Evolutionary conservation across 2,797 vertebrate genomes (phyloP).

Genomic region (Paratrypauchen microcephalus): DNA sequence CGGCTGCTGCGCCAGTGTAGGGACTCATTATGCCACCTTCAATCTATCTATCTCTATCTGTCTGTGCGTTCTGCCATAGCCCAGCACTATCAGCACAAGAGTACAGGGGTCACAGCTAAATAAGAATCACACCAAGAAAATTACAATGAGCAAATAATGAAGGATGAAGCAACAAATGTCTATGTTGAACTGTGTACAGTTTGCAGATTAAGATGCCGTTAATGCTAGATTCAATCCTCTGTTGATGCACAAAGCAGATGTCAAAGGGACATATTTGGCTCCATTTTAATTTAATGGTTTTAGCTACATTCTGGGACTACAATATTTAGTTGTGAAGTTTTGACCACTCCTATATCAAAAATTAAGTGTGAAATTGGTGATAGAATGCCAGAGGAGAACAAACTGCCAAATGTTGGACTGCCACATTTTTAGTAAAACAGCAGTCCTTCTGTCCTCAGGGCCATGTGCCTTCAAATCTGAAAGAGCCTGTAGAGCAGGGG

Average conservation of each 20-base stretch:
- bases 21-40: conserved; percentile 70
- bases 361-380: background rate
- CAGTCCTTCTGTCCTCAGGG: background rate
- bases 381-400: background rate
- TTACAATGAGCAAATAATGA: background rate
- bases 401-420: background rate
- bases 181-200: background rate
- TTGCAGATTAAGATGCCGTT: background rate
- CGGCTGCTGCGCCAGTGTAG: conserved; percentile 59
- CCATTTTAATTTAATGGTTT: background rate
- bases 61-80: conserved; percentile 32
- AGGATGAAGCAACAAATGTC: background rate
- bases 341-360: background rate
- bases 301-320: background rate
- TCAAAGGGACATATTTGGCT: background rate
- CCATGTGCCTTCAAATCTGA: background rate
- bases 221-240: conserved; percentile 8
- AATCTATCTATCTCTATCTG: conserved; percentile 57
- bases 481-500: background rate
- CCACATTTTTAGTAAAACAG: conserved; percentile 1
- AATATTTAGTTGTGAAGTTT: background rate
- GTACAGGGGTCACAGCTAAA: background rate
- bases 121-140: background rate
- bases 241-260: background rate
- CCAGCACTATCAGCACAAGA: conserved; percentile 12